phyloP scores from a whole-genome alignment of 2,888 invertebrate species.

The Sminthurides aquaticus region DNA sequence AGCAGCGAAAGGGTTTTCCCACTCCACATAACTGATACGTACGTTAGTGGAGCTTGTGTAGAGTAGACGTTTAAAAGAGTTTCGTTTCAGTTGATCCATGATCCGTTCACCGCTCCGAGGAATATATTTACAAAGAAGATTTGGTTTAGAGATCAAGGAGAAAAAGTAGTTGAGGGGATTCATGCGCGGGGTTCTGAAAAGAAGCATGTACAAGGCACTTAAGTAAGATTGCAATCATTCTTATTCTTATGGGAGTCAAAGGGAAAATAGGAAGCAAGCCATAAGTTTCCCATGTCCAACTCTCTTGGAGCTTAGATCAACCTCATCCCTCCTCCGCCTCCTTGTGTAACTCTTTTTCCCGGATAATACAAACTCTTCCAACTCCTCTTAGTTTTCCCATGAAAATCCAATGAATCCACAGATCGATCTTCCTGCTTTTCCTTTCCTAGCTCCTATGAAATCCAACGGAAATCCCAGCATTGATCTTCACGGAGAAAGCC shows the following conservation, averaged over 20 bases:
- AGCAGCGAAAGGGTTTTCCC: too few relatives aligned
- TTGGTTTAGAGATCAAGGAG: not conserved
- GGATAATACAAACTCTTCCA: not conserved
- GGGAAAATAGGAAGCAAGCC: slow-evolving; percentile 24
- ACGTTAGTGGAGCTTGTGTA: too few relatives aligned
- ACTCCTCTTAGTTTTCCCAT: slow-evolving; percentile 8
- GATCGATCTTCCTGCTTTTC: slow-evolving; percentile 14
- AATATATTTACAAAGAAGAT: too few relatives aligned
- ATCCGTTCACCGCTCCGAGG: too few relatives aligned
- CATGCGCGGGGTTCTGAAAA: not conserved
- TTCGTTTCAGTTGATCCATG: too few relatives aligned
- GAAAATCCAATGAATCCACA: slow-evolving; percentile 21
- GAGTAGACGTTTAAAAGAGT: too few relatives aligned
- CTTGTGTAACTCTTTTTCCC: not conserved
- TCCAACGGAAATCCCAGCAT: too few relatives aligned
- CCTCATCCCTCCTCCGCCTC: not conserved
- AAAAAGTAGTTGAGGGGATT: too few relatives aligned
- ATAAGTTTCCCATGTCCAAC: slow-evolving; percentile 6
- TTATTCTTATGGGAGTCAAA: slow-evolving; percentile 27
- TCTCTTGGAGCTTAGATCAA: too few relatives aligned
- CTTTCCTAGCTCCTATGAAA: not conserved
- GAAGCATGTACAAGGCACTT: slow-evolving; percentile 20
- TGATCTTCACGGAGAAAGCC: too few relatives aligned
- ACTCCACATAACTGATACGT: too few relatives aligned
- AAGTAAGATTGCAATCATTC: slow-evolving; percentile 25